Percentiles rank a stretch among this genome's conserved stretches.
Evolutionary conservation across 2,888 invertebrate species (phyloP).

Genomic region (Ptilodon capucinus): DNA sequence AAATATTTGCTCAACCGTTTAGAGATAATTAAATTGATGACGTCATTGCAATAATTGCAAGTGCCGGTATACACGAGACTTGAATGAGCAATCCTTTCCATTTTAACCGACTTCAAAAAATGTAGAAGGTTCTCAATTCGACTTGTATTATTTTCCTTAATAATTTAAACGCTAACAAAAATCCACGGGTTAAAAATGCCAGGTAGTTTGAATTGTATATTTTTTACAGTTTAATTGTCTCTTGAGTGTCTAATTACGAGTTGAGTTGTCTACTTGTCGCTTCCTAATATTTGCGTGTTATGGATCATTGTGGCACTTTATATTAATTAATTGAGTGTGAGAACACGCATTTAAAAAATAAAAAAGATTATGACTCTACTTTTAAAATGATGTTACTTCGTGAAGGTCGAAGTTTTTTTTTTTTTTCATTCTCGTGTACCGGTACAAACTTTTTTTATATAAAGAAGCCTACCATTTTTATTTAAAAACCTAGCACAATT

Average conservation of each 20-base stretch:
- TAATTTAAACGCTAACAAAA: not conserved
- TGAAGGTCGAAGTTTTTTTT: not conserved
- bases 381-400: not conserved
- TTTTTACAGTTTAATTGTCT: no score
- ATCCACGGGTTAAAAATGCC: not conserved
- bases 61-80: not conserved
- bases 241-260: no score
- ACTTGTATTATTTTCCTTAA: not conserved
- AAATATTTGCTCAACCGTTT: constrained; percentile 79
- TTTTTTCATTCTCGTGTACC: not conserved
- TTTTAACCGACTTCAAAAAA: no score
- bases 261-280: no score
- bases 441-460: not conserved
- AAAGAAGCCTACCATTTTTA: not conserved
- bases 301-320: no score
- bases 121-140: no score
- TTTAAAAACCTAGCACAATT: not conserved
- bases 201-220: no score
- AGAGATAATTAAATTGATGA: constrained; percentile 51
- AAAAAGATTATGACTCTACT: no score
- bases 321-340: no score
- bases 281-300: no score
- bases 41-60: not conserved
- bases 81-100: no score
- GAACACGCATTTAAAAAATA: no score